Percentiles rank a stretch among this genome's conserved stretches.
phyloP scores from a whole-genome alignment of 1,140 invertebrate species.

The Ceratina australensis region DNA sequence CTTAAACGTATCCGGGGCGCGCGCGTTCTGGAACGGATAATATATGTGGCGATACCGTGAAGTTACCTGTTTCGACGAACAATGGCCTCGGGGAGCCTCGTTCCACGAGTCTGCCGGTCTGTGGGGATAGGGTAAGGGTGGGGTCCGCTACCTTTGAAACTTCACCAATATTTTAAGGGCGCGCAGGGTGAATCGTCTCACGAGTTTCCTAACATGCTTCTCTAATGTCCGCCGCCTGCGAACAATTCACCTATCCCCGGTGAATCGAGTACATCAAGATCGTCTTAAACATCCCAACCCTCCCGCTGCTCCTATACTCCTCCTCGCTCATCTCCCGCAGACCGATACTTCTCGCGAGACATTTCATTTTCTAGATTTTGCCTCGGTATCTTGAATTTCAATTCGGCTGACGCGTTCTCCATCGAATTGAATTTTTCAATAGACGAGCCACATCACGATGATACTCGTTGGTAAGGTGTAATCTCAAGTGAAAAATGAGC shows the following conservation, averaged over 20 bases:
- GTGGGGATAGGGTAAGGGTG: not conserved
- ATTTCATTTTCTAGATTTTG: constrained; percentile 13
- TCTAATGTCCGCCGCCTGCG: constrained; percentile 65
- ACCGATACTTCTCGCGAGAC: not conserved
- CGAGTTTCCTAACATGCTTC: constrained; percentile 59
- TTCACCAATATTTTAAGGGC: constrained; percentile 75
- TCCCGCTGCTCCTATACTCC: too few relatives aligned
- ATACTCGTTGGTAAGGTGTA: not conserved
- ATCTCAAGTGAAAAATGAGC: not conserved
- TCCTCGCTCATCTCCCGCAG: not conserved
- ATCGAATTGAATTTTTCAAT: not conserved
- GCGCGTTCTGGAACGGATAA: constrained; percentile 65
- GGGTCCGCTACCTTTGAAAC: constrained; percentile 69
- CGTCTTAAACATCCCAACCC: constrained; percentile 21
- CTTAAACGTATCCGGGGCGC: constrained; percentile 65
- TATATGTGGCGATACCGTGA: constrained; percentile 76
- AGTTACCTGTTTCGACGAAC: constrained; percentile 73
- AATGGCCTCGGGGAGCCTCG: constrained; percentile 72
- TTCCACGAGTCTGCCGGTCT: constrained; percentile 40
- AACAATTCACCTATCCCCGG: constrained; percentile 66
- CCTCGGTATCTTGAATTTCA: not conserved
- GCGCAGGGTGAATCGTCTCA: constrained; percentile 58
- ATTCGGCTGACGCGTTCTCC: not conserved
- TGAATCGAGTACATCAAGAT: constrained; percentile 54
- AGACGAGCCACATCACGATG: not conserved